phyloP scores from a whole-genome alignment of 1,140 invertebrate genomes.

The Wasmannia auropunctata region DNA sequence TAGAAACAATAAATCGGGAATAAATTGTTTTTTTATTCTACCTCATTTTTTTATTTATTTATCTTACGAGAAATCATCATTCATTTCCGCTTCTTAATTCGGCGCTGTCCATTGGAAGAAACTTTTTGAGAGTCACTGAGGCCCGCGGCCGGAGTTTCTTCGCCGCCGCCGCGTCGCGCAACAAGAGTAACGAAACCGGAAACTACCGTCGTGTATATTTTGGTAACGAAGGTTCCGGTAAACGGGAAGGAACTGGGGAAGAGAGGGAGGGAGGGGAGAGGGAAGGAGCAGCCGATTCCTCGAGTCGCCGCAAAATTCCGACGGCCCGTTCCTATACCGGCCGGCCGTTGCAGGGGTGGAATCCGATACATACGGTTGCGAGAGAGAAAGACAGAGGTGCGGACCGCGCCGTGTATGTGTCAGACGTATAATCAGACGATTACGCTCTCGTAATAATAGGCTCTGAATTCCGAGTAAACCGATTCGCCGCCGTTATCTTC shows the following conservation, averaged over 20 bases:
- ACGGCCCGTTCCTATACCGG: background rate
- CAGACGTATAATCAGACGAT: conserved; percentile 72
- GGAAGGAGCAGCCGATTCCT: background rate
- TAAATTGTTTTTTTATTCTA: background rate
- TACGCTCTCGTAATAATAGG: conserved; percentile 68
- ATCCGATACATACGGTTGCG: background rate
- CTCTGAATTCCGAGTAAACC: conserved; percentile 64
- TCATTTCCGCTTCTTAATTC: background rate
- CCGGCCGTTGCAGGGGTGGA: conserved; percentile 7
- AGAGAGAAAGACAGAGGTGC: background rate
- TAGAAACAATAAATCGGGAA: background rate
- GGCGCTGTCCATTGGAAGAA: background rate
- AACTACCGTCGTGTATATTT: conserved; percentile 67
- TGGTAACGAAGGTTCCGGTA: conserved; percentile 59
- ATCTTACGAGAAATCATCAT: background rate
- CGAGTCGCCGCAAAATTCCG: conserved; percentile 36
- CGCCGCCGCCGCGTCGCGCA: conserved; percentile 35
- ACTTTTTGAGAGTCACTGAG: conserved; percentile 59
- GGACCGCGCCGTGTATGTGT: conserved; percentile 25
- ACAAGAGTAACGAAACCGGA: conserved; percentile 70
- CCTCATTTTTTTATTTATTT: background rate
- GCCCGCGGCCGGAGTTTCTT: conserved; percentile 45
- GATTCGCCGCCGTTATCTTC: conserved; percentile 18
- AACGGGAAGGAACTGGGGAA: background rate
- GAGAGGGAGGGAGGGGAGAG: background rate